Base-by-base conservation (phyloP, 2,888 invertebrate genomes). In the Troides helena region DNA sequence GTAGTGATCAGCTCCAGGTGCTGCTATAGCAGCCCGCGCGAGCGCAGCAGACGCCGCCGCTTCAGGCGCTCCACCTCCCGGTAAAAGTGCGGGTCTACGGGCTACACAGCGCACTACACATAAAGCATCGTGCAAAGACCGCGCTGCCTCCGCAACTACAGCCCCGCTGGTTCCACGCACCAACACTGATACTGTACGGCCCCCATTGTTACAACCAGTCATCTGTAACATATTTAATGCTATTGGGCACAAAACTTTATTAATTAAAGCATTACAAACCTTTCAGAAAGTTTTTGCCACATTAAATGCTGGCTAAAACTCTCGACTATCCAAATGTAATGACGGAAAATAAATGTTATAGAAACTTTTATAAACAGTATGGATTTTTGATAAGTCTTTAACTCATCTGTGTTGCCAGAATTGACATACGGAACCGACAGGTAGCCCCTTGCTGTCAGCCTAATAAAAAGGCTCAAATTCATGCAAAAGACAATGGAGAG, bases 1-100 rank as follows among this genome's bases (percentile, higher is more conserved):
- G 88, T 99, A 99, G 72, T 98, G 97, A 85, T 98, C 98, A 65
- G 98, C 96, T 67, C 99, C 99, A 67, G 96, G 95, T 57, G 98
- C 94, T 1, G 96, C 95, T 80, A 98, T 95, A 0, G 99, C 96
- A 73, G 96, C 94, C 30, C 96, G 95, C 10, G 96, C 95, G 68
- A 99, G 93, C 71, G 95, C 95, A 46, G 98, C 93, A 0, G 99
- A 96, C 73, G 99, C 94, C 85, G 99, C 98, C 73, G 98, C 99
- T 93, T 99, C 99, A 6, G 99, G 99, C 18, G 99, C 98, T 62
- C 99, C 99, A 64, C 99, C 99, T 72, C 99, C 99, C 67, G 98
- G 96, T 85, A 99, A 95, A 77, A 99, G 92, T 61, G 98, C 98
- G 72, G 96, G 96, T 74, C 98, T 96, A 79, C 98, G 98, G 6